Conservation (phyloP, 2,113 vertebrate species). For the Odocoileus hemionus region DNA sequence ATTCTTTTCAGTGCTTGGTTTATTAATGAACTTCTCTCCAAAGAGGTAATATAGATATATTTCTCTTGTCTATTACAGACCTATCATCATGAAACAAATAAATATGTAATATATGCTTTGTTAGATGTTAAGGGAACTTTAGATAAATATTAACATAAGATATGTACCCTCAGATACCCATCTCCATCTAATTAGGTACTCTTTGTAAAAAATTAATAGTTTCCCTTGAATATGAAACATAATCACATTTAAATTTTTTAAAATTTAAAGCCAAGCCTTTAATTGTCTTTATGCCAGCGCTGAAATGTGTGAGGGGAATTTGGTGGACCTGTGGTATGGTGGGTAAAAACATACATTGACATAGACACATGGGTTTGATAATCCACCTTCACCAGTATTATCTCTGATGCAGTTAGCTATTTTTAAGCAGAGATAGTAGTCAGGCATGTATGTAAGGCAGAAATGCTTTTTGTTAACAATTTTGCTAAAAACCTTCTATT, state of each 20-base stretch:
- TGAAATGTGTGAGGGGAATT: background rate
- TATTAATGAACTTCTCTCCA: conserved; percentile 21
- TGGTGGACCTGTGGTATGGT: background rate
- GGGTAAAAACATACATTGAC: background rate
- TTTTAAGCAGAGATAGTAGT: background rate
- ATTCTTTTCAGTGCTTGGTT: conserved; percentile 3
- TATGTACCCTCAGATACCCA: background rate
- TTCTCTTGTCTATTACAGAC: background rate
- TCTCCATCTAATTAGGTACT: conserved; percentile 28
- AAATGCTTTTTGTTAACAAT: background rate
- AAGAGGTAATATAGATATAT: conserved; percentile 35
- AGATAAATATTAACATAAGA: background rate
- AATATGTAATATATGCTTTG: background rate
- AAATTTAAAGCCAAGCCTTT: background rate
- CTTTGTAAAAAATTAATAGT: background rate
- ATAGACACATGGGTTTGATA: background rate
- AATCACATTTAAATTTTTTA: background rate
- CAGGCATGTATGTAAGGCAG: background rate
- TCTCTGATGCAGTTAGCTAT: background rate
- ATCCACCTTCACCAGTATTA: background rate
- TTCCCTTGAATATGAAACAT: conserved; percentile 22
- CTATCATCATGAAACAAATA: conserved; percentile 16
- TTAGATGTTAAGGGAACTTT: conserved; percentile 18
- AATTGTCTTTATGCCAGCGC: background rate
- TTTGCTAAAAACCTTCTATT: background rate